Percentiles rank a stretch among this genome's conserved stretches.
Conservation (phyloP, 2,797 vertebrate species). For the Malurus leucopterus region DNA sequence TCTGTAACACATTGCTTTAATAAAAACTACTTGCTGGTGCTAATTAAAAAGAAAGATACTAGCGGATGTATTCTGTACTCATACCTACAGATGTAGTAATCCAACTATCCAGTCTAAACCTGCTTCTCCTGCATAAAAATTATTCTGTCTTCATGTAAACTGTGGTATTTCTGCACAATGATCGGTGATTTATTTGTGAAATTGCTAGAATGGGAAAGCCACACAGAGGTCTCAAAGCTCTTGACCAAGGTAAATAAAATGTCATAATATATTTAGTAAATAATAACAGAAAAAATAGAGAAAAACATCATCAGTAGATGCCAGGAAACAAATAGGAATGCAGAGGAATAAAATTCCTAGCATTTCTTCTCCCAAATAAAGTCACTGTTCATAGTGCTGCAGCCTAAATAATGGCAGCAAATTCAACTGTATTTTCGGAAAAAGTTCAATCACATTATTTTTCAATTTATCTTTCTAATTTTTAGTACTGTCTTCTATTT, state of each 20-base stretch:
- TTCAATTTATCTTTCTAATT: conserved; percentile 16
- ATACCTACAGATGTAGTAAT: not conserved
- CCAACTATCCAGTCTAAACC: not conserved
- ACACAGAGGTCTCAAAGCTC: conserved; percentile 30
- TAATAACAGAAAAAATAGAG: conserved; percentile 27
- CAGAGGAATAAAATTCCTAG: not conserved
- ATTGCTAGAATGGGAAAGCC: conserved; percentile 21
- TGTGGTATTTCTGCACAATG: not conserved
- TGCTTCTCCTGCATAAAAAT: conserved; percentile 14
- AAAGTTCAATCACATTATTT: conserved; percentile 16
- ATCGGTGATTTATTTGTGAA: conserved; percentile 42
- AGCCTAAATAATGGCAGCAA: not conserved
- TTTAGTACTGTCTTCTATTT: not conserved
- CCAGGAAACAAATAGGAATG: not conserved
- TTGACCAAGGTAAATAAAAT: conserved; percentile 46
- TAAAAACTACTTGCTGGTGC: conserved; percentile 12
- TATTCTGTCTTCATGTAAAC: conserved; percentile 23
- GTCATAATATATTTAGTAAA: conserved; percentile 59
- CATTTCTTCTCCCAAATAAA: not conserved
- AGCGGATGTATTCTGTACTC: not conserved
- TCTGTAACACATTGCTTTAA: conserved; percentile 11
- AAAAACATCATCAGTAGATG: conserved; percentile 16
- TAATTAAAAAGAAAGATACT: conserved; percentile 18
- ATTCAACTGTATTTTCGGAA: conserved; percentile 24
- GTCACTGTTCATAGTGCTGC: not conserved